Base-by-base conservation (phyloP, 2,888 invertebrate species). In the Teleogryllus oceanicus region DNA sequence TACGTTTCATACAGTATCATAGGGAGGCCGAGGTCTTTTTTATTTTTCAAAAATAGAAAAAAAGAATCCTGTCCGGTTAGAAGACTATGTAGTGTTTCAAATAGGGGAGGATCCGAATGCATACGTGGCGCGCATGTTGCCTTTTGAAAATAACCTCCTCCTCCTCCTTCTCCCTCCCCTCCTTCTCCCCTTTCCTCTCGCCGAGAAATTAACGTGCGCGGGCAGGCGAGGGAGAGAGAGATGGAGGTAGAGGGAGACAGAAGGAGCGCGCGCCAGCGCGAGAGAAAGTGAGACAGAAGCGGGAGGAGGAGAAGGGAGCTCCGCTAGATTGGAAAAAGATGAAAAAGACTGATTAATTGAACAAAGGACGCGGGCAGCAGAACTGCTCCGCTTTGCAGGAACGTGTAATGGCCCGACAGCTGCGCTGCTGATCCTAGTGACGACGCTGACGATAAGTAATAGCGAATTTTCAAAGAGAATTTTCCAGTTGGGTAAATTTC, bases 321-420 rank as follows among this genome's bases (percentile, higher is more conserved):
- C 78, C 74, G 13, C 76, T 75, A 81, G 78, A 80, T 74, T 81
- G 80, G 77, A 81, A 80, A 80, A 81, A 80, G 81, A 81, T 81
- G 51, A 80, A 81, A 78, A 78, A 49, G 74, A 80, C 78, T 62
- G 80, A 80, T 81, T 80, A 81, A 80, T 81, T 80, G 80, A 78
- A 81, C 80, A 80, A 81, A 81, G 79, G 81, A 20, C 24, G 78
- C 75, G 78, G 78, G 49, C 24, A 50, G n/a, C 12, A 37, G 37
- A 37, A 37, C 37, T 37, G 37, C 37, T 37, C 8, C 37, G 37
- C 37, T 37, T 37, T 37, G 37, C 37, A 8, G 37, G 37, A 37
- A 37, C 37, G 37, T 1, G 37, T 37, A 37, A 37, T 37, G 37
- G 37, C 37, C 37, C 37, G 37, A 37, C 8, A 37, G 37, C 8